These are phyloP conservation scores for Microdon myrmicae DNA, from an alignment of 2,888 invertebrate species.

Conservation along the genomic window DNA sequence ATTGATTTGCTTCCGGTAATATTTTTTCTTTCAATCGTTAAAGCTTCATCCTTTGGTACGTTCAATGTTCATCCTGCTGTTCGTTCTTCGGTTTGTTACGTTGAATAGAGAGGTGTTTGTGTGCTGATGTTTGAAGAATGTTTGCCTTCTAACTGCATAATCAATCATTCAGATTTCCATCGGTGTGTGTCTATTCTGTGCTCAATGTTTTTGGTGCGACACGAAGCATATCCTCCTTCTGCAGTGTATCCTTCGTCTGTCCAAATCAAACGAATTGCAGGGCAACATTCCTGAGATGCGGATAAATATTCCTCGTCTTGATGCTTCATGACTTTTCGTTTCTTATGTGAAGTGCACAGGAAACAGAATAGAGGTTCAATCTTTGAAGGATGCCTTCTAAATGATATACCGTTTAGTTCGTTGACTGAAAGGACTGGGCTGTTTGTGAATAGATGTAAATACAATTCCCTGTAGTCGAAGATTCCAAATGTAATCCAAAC, in stretches of 20 bases:
- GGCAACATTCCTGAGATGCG: slow-evolving; percentile 10
- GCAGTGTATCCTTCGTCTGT: slow-evolving; percentile 1
- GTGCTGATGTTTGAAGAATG: slow-evolving; percentile 19
- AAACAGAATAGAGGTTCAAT: slow-evolving; percentile 12
- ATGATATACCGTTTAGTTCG: slow-evolving; percentile 17
- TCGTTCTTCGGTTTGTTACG: too few relatives aligned
- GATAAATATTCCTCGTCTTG: slow-evolving; percentile 16
- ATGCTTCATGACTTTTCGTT: slow-evolving; percentile 6
- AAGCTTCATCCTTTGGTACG: too few relatives aligned
- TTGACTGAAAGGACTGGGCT: too few relatives aligned
- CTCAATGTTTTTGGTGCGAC: neutral
- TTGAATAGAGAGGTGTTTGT: too few relatives aligned
- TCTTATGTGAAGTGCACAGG: too few relatives aligned
- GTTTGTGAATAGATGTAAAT: slow-evolving; percentile 25
- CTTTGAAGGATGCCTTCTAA: slow-evolving; percentile 25
- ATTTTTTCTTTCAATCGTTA: too few relatives aligned
- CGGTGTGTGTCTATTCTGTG: neutral
- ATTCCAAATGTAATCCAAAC: slow-evolving; percentile 16
- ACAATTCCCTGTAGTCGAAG: slow-evolving; percentile 2
- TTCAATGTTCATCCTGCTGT: too few relatives aligned
- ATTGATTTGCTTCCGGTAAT: too few relatives aligned
- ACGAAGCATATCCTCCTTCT: neutral
- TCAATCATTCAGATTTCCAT: slow-evolving; percentile 62
- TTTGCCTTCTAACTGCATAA: slow-evolving; percentile 58
- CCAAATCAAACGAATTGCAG: slow-evolving; percentile 27